A percentile compares a stretch with the other conserved stretches of the same genome.
These are phyloP conservation scores for Aegithalos caudatus DNA, from an alignment of 2,113 vertebrate species.

Conservation along the genomic window DNA sequence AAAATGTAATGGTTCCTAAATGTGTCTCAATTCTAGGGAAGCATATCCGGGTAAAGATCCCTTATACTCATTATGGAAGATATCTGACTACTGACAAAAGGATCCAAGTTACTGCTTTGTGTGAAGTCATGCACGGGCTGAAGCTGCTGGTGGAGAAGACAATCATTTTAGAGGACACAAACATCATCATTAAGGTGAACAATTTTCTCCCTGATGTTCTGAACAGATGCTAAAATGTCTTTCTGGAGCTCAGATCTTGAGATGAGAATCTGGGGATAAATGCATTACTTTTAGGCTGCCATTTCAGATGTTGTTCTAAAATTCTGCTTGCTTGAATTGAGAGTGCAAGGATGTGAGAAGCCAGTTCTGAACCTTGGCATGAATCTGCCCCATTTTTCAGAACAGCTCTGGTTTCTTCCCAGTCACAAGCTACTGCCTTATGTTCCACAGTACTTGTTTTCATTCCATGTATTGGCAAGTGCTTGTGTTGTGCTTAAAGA, in stretches of 20 bases:
- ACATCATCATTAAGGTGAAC: constrained; percentile 75
- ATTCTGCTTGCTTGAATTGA: not conserved
- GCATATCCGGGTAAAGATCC: constrained; percentile 72
- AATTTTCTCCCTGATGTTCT: not conserved
- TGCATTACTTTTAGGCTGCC: not conserved
- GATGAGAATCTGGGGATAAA: not conserved
- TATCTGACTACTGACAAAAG: constrained; percentile 76
- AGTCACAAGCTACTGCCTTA: not conserved
- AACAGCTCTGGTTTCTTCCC: not conserved
- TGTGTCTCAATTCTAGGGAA: constrained; percentile 71
- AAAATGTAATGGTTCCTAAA: not conserved
- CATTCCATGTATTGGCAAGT: not conserved
- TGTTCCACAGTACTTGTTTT: not conserved
- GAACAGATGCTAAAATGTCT: not conserved
- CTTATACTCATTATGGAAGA: constrained; percentile 75
- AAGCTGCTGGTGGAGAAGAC: constrained; percentile 80
- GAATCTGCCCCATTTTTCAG: not conserved
- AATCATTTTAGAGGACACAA: constrained; percentile 73
- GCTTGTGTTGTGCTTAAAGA: not conserved
- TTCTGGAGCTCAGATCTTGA: not conserved
- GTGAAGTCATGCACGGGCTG: constrained; percentile 59
- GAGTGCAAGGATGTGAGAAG: not conserved
- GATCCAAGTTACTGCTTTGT: constrained; percentile 81
- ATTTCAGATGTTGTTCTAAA: not conserved
- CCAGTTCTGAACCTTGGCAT: not conserved